Conservation (phyloP, 2,113 vertebrate genomes). For the Accipiter cooperii region DNA sequence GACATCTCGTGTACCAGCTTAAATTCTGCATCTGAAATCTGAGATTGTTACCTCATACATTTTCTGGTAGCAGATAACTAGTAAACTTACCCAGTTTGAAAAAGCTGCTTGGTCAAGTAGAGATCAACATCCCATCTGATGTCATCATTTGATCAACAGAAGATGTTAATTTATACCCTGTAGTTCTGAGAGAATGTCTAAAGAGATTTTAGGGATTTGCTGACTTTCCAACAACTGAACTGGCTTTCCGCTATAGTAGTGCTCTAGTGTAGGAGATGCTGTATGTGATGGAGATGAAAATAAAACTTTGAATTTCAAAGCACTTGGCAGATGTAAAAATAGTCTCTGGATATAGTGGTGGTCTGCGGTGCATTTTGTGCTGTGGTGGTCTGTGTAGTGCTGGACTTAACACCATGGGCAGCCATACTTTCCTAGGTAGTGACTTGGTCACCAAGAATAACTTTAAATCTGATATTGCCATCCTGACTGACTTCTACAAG, state of each 20-base stretch:
- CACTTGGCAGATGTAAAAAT: neutral
- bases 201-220: neutral
- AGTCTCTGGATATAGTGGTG: neutral
- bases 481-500: neutral
- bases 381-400: neutral
- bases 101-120: neutral
- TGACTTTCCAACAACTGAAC: neutral
- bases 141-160: neutral
- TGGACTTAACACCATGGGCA: neutral
- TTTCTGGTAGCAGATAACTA: neutral
- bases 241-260: neutral
- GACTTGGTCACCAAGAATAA: neutral
- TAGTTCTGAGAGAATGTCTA: neutral
- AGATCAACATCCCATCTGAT: neutral
- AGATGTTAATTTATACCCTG: neutral
- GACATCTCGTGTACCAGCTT: neutral
- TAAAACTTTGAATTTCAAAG: neutral
- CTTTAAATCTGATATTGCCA: neutral
- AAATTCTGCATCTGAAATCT: neutral
- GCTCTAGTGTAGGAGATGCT: neutral
- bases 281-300: neutral
- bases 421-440: neutral
- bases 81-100: neutral
- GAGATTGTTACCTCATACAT: neutral
- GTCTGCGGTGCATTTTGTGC: neutral